These are phyloP conservation scores for Muntiacus reevesi DNA, from an alignment of 2,113 vertebrate species.

Conservation along the genomic window DNA sequence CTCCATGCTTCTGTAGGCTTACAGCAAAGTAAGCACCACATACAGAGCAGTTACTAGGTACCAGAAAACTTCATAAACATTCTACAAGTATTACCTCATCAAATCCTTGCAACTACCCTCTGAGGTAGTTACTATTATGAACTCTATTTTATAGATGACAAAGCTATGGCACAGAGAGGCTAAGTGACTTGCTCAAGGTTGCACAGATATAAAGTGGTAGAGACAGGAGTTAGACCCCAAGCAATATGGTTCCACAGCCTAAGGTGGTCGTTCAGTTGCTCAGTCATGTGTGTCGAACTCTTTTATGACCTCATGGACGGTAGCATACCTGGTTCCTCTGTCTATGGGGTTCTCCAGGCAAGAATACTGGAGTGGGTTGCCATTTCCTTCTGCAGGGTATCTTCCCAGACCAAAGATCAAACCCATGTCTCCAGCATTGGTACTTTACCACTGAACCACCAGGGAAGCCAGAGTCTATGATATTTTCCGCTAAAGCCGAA, in stretches of 20 bases:
- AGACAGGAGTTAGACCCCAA: background rate
- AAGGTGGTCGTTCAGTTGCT: background rate
- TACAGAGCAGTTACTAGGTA: background rate
- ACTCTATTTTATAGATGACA: background rate
- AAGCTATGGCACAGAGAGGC: background rate
- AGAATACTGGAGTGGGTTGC: background rate
- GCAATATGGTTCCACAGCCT: background rate
- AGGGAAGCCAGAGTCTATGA: background rate
- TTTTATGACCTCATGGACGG: background rate
- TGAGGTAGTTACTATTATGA: fast-evolving
- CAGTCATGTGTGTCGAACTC: background rate
- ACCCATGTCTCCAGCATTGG: background rate
- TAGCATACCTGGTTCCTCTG: background rate
- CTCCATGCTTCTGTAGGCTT: background rate
- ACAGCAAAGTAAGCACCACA: background rate
- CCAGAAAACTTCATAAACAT: background rate
- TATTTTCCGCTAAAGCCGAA: background rate
- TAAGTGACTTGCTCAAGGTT: background rate
- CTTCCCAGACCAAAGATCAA: background rate
- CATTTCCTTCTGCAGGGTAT: background rate
- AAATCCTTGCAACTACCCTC: background rate
- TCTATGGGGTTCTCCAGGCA: background rate
- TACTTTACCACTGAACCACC: background rate
- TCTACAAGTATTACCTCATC: background rate
- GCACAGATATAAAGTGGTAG: too few species aligned